A percentile compares a stretch with the other conserved stretches of the same genome.
Conservation (phyloP, 2,113 vertebrate species). For the Galemys pyrenaicus region DNA sequence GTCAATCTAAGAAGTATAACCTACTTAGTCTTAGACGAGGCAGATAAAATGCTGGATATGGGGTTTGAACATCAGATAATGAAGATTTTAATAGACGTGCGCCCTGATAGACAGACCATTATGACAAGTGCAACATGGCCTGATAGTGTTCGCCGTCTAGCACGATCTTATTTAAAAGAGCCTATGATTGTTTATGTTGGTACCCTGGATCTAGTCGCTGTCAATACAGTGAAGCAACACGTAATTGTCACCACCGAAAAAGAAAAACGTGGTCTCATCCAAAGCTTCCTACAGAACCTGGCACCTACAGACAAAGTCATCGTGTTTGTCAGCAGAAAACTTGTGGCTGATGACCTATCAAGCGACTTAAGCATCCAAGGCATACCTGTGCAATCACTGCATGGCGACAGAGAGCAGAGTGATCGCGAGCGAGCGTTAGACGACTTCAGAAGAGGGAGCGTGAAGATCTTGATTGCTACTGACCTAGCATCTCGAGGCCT, state of each 20-base stretch:
- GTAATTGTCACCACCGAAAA: conserved; percentile 89
- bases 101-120: conserved; percentile 95
- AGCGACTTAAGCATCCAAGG: conserved; percentile 92
- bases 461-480: conserved; percentile 93
- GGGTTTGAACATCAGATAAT: conserved; percentile 98
- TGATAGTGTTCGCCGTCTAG: conserved; percentile 90
- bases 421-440: conserved; percentile 92
- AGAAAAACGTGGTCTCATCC: conserved; percentile 89
- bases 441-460: conserved; percentile 90
- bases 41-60: conserved; percentile 99
- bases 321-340: conserved; percentile 93
- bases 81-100: conserved; percentile 97
- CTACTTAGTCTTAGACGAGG: conserved; percentile 98
- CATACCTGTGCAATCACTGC: conserved; percentile 91
- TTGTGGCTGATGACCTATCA: conserved; percentile 91
- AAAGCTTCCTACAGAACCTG: conserved; percentile 89
- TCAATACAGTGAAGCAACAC: conserved; percentile 90
- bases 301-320: conserved; percentile 91
- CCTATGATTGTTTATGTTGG: conserved; percentile 98
- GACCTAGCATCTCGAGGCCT: conserved; percentile 92
- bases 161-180: conserved; percentile 94
- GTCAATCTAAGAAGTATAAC: conserved; percentile 92
- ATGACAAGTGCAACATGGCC: conserved; percentile 99
- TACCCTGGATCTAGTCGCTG: conserved; percentile 94
- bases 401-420: conserved; percentile 90